phyloP scores from a whole-genome alignment of 1,140 invertebrate genomes.

The Chironomus striatipennis region DNA sequence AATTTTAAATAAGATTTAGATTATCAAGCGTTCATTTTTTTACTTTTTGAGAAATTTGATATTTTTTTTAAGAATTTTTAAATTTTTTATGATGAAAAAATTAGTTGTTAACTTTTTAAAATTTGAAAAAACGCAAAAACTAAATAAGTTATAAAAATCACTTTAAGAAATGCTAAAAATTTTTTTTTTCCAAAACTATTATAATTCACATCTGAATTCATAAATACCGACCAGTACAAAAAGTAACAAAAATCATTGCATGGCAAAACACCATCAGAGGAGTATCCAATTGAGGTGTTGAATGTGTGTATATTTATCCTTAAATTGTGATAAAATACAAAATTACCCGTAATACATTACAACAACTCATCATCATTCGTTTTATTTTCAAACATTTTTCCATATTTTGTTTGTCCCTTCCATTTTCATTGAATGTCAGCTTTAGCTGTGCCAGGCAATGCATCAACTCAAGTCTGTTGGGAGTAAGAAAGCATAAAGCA shows the following conservation, averaged over 20 bases:
- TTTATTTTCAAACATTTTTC: neutral
- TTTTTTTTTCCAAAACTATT: no score
- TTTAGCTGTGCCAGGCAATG: neutral
- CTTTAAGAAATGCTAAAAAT: no score
- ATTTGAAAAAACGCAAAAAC: no score
- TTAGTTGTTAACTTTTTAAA: no score
- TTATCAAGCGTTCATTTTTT: no score
- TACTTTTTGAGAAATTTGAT: no score
- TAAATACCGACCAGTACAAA: no score
- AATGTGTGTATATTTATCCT: neutral
- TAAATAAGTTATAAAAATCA: no score
- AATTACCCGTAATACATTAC: slow-evolving; percentile 10
- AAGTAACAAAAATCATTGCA: neutral
- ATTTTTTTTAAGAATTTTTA: no score
- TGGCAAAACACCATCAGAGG: neutral
- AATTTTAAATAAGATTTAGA: no score
- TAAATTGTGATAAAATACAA: neutral
- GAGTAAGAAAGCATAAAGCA: neutral
- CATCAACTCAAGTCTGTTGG: neutral
- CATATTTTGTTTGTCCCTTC: neutral
- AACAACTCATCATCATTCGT: neutral
- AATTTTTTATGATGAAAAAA: no score
- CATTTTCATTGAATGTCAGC: neutral
- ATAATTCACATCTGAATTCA: no score
- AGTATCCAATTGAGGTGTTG: neutral